phyloP scores from a whole-genome alignment of 1,140 invertebrate genomes.

The Zaprionus lachaisei region DNA sequence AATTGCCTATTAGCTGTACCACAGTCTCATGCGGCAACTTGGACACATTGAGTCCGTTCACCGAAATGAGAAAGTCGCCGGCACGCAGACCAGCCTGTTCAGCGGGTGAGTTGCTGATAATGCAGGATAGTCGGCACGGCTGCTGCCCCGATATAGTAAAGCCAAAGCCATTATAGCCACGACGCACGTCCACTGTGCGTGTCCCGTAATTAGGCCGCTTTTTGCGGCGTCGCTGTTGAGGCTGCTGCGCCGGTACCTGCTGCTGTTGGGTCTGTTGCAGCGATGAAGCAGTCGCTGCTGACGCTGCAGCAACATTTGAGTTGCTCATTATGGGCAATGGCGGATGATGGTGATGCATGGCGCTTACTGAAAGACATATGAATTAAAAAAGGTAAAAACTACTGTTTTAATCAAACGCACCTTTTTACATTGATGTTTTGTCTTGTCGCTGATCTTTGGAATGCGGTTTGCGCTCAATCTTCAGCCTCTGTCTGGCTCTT shows the following conservation, averaged over 20 bases:
- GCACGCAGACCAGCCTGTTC: constrained; percentile 93
- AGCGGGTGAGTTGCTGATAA: constrained; percentile 93
- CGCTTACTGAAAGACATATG: constrained; percentile 47
- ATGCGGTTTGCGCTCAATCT: constrained; percentile 68
- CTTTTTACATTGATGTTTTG: constrained; percentile 70
- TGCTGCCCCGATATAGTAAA: constrained; percentile 97
- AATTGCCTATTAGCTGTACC: constrained; percentile 94
- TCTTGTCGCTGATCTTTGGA: constrained; percentile 50
- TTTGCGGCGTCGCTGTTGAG: constrained; percentile 81
- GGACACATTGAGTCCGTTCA: constrained; percentile 95
- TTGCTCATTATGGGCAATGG: constrained; percentile 69
- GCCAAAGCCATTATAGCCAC: constrained; percentile 94
- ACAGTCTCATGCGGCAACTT: constrained; percentile 96
- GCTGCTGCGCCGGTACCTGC: constrained; percentile 27
- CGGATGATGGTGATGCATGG: constrained; percentile 77
- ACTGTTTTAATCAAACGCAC: constrained; percentile 51
- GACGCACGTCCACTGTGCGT: constrained; percentile 92
- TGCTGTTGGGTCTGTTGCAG: constrained; percentile 14
- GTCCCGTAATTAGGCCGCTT: constrained; percentile 86
- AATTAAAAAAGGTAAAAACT: constrained; percentile 18
- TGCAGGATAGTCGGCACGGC: constrained; percentile 95
- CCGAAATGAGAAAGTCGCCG: constrained; percentile 96
- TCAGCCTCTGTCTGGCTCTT: constrained; percentile 27
- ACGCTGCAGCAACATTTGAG: constrained; percentile 17
- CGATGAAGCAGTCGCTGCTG: constrained; percentile 18